Evolutionary conservation across 2,113 vertebrate genomes (phyloP).

Genomic region (Lepisosteus osseus): DNA sequence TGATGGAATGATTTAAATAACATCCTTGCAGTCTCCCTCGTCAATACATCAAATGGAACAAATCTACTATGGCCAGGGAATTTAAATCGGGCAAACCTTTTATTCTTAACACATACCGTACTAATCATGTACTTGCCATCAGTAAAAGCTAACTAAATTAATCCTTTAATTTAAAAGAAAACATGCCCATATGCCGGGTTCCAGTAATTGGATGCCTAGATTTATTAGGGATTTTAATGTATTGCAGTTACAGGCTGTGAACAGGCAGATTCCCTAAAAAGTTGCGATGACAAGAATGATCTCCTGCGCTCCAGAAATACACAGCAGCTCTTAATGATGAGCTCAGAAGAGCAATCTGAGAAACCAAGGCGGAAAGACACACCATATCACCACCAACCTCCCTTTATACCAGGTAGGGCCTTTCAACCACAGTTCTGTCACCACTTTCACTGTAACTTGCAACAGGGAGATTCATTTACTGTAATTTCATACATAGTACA

Average conservation of each 20-base stretch:
- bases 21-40: no score
- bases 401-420: slow-evolving; percentile 44
- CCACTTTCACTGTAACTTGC: neutral
- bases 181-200: no score
- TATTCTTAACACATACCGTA: no score
- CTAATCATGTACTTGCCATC: no score
- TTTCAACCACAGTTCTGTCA: neutral
- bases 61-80: no score
- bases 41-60: no score
- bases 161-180: neutral
- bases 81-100: no score
- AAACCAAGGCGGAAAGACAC: slow-evolving; percentile 31
- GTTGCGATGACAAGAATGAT: slow-evolving; percentile 18
- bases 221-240: slow-evolving; percentile 23
- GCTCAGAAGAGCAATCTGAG: slow-evolving; percentile 25
- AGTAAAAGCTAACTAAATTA: no score
- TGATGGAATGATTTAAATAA: no score
- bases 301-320: slow-evolving; percentile 20
- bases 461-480: neutral
- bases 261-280: slow-evolving; percentile 26
- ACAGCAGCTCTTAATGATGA: slow-evolving; percentile 17
- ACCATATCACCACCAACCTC: slow-evolving; percentile 40
- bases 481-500: neutral
- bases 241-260: slow-evolving; percentile 35
- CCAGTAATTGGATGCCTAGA: neutral